These are phyloP conservation scores for Rhopalosiphum maidis DNA, from an alignment of 1,140 invertebrate genomes.

Conservation along the genomic window DNA sequence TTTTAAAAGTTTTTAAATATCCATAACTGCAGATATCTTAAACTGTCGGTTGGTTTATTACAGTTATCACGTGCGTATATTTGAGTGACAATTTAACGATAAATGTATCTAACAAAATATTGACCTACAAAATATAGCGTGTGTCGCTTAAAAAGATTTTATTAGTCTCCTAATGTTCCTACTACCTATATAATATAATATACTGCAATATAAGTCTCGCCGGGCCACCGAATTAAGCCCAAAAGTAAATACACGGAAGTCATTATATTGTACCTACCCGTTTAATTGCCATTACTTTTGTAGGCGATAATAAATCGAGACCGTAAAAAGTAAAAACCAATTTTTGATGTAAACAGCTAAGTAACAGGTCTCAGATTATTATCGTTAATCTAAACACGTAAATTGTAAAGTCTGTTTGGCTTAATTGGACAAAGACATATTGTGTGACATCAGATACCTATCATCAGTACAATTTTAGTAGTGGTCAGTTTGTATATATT, in stretches of 20 bases:
- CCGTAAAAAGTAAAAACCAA: background rate
- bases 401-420: background rate
- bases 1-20: background rate
- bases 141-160: background rate
- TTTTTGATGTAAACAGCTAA: background rate
- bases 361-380: background rate
- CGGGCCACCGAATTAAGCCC: background rate
- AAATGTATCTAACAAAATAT: background rate
- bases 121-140: background rate
- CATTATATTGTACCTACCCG: slow-evolving; percentile 12
- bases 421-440: background rate
- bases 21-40: background rate
- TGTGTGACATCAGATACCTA: background rate
- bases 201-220: background rate
- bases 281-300: background rate
- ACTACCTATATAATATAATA: background rate
- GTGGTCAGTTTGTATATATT: background rate
- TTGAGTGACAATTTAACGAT: background rate
- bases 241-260: background rate
- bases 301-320: background rate
- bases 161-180: background rate
- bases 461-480: background rate
- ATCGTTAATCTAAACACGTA: background rate
- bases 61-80: background rate
- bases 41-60: background rate